A percentile compares a stretch with the other conserved stretches of the same genome.
These are phyloP conservation scores for Tanytarsus gracilentus DNA, from an alignment of 2,888 invertebrate species.

Conservation along the genomic window DNA sequence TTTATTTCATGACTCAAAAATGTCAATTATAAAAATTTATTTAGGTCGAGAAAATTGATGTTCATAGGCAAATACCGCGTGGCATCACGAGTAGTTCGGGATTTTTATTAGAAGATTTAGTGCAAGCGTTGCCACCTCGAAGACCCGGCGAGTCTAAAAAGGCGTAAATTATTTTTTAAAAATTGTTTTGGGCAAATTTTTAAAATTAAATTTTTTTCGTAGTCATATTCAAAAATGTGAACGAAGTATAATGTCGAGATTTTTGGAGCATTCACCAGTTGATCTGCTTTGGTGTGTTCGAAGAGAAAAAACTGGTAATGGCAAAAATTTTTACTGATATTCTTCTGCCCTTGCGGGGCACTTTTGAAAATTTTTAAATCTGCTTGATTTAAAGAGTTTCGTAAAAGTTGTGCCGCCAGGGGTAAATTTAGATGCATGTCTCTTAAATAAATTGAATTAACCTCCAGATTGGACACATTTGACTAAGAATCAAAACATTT, in stretches of 20 bases:
- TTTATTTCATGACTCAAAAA: constrained; percentile 48
- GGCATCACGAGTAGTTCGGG: constrained; percentile 10
- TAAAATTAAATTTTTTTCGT: constrained; percentile 41
- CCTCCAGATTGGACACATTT: constrained; percentile 39
- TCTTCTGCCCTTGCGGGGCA: too few relatives aligned
- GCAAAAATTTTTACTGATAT: too few relatives aligned
- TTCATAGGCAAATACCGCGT: constrained; percentile 15
- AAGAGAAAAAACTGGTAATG: constrained; percentile 54
- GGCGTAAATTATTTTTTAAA: background rate
- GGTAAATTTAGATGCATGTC: too few relatives aligned
- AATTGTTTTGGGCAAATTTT: constrained; percentile 34
- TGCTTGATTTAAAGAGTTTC: too few relatives aligned
- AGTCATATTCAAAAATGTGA: constrained; percentile 58
- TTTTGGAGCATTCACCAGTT: constrained; percentile 68
- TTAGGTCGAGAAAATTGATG: constrained; percentile 23
- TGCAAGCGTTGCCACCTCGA: constrained; percentile 39
- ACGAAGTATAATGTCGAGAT: constrained; percentile 60
- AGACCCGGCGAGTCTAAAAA: constrained; percentile 37
- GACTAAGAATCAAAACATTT: constrained; percentile 50
- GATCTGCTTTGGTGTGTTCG: constrained; percentile 87
- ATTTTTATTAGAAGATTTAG: constrained; percentile 37
- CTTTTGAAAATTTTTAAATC: too few relatives aligned
- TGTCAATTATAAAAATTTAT: constrained; percentile 21
- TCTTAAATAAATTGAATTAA: background rate
- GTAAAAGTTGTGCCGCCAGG: too few relatives aligned